Base-by-base conservation (phyloP, 2,113 vertebrate genomes). In the Nansenia antarctica region DNA sequence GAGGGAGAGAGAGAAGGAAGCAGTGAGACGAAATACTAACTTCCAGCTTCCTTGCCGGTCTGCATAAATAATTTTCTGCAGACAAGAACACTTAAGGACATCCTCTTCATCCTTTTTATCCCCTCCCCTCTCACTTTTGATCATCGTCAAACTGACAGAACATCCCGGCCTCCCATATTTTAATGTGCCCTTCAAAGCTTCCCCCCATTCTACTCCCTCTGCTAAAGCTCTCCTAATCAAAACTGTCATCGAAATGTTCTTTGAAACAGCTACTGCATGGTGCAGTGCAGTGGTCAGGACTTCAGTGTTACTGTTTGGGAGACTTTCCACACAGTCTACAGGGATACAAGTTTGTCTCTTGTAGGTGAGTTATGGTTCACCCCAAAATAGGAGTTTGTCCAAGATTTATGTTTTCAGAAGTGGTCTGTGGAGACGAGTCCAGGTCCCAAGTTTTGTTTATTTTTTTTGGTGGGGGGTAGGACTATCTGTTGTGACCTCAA, bases 81-180 rank as follows among this genome's bases (percentile, higher is more conserved):
- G 35, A 39, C 35, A 26, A 6, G 45, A n/a, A 49, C 15, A 11
- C 45, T 49, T 14, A 30, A 27, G 55, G 55, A 45, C 35, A 63
- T 45, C 39, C 5, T 53, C 47, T 65, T 72, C 9, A 30, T 52
- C 67, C n/a, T 64, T 62, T 22, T 47, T 39, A 47, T 47, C 26
- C 26, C 15, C 26, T 30, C 14, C 39, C 37, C 9, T 2, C 11
- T 63, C 39, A 30, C 39, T 29, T 63, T 47, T 47, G 22, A 45
- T 61, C 60, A 27, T 39, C 14, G 26, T 42, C 22, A 11, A 24
- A 6, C 59, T 22, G 31, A 11, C n/a, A 49, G 45, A 49, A 20
- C n/a, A 49, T 2, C n/a, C 7, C n/a, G 45, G 45, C 5, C n/a
- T 35, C 34, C 9, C 9, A 35, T 30, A 9, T 24, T 39, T 62